Evolutionary conservation across 1,140 invertebrate species (phyloP).

Genomic region (Cydia fagiglandana): DNA sequence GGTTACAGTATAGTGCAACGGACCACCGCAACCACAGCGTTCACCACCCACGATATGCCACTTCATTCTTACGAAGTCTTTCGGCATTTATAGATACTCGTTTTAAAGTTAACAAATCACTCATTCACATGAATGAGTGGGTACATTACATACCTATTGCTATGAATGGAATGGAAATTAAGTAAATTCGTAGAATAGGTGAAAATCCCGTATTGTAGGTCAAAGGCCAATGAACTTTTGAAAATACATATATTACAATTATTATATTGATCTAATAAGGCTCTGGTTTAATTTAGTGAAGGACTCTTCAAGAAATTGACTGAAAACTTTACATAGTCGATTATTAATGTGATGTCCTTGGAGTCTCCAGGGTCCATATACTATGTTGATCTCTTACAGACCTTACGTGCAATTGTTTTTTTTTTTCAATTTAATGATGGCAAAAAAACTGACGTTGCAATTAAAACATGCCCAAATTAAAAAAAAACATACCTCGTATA

Average conservation of each 20-base stretch:
- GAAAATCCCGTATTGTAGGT: not conserved
- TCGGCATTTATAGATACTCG: not conserved
- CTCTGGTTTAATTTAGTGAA: not conserved
- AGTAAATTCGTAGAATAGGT: not conserved
- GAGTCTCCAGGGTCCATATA: too few species aligned
- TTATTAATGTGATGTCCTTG: too few species aligned
- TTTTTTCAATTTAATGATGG: too few species aligned
- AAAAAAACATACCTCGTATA: conserved; percentile 79
- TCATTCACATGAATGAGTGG: not conserved
- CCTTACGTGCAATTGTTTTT: too few species aligned
- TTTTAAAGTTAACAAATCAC: too few species aligned
- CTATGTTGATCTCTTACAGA: too few species aligned
- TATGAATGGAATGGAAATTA: conserved; percentile 6
- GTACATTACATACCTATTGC: not conserved
- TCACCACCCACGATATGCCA: too few species aligned
- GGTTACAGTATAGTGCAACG: not conserved
- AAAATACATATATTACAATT: not conserved
- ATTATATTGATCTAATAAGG: not conserved
- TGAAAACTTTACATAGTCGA: too few species aligned
- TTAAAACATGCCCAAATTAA: conserved; percentile 33
- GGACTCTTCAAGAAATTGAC: too few species aligned
- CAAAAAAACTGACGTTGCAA: not conserved
- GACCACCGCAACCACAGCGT: not conserved
- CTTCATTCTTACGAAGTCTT: too few species aligned
- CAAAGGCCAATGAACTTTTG: not conserved